These are phyloP conservation scores for Distichodus sexfasciatus DNA, from an alignment of 2,797 vertebrate species.

Conservation along the genomic window DNA sequence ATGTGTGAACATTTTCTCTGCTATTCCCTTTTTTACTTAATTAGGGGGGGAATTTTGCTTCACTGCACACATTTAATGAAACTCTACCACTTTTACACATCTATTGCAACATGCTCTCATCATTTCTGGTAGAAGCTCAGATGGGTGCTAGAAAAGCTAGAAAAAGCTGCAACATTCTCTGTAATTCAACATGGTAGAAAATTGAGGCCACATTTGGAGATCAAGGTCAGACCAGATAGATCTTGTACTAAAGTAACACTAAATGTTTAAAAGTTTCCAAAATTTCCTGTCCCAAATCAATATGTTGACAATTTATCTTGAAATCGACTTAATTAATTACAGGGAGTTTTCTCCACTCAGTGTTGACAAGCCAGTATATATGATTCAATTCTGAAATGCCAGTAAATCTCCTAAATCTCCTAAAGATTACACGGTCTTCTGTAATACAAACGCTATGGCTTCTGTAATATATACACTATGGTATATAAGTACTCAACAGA, in stretches of 20 bases:
- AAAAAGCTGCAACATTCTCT: neutral
- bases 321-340: too few relatives aligned
- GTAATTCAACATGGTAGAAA: neutral
- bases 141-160: neutral
- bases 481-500: conserved; percentile 9
- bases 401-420: conserved; percentile 15
- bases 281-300: too few relatives aligned
- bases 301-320: too few relatives aligned
- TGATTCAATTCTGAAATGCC: conserved; percentile 28
- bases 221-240: neutral
- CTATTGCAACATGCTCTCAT: neutral
- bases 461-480: neutral
- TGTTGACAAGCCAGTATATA: neutral
- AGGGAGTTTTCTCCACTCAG: neutral
- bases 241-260: too few relatives aligned
- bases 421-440: conserved; percentile 21
- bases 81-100: neutral
- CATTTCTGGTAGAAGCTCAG: neutral
- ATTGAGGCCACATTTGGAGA: neutral
- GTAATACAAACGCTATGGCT: too few relatives aligned
- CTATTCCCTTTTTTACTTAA: neutral
- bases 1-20: neutral
- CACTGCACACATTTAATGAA: neutral
- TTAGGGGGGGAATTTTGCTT: neutral
- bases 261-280: too few relatives aligned